phyloP scores from a whole-genome alignment of 2,113 vertebrate species.

The Gobiocypris rarus region DNA sequence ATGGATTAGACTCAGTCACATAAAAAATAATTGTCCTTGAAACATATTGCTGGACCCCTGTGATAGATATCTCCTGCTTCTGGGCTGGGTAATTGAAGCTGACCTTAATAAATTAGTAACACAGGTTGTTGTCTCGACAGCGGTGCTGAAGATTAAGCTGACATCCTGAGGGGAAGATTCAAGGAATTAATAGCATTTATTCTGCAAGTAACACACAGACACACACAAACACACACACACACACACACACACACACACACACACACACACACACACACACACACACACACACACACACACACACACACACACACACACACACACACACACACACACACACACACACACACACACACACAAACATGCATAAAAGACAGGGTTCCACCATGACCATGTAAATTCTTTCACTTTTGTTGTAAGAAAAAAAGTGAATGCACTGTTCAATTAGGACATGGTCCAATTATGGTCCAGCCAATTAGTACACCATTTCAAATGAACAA shows the following conservation, averaged over 20 bases:
- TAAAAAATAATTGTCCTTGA: slow-evolving; percentile 79
- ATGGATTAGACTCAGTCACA: slow-evolving; percentile 74
- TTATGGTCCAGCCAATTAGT: no score
- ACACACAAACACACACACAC: slow-evolving; percentile 16
- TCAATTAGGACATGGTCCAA: no score
- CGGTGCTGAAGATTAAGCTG: slow-evolving; percentile 69
- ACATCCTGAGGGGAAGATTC: slow-evolving; percentile 68
- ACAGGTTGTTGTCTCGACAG: slow-evolving; percentile 64
- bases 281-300: slow-evolving; percentile 30
- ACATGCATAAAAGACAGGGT: not conserved
- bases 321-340: not conserved
- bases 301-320: slow-evolving; percentile 37
- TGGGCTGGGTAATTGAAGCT: slow-evolving; percentile 71
- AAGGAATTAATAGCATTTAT: slow-evolving; percentile 65
- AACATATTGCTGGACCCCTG: slow-evolving; percentile 69
- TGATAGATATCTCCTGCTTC: slow-evolving; percentile 69
- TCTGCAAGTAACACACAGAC: slow-evolving; percentile 24
- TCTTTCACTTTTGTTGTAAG: not conserved
- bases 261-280: slow-evolving; percentile 5
- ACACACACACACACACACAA: slow-evolving; percentile 40
- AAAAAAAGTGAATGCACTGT: not conserved
- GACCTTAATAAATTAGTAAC: slow-evolving; percentile 75
- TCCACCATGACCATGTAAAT: not conserved
- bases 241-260: slow-evolving; percentile 19
- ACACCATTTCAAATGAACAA: not conserved